Base-by-base conservation (phyloP, 2,113 vertebrate genomes). In the Leucosticte australis region DNA sequence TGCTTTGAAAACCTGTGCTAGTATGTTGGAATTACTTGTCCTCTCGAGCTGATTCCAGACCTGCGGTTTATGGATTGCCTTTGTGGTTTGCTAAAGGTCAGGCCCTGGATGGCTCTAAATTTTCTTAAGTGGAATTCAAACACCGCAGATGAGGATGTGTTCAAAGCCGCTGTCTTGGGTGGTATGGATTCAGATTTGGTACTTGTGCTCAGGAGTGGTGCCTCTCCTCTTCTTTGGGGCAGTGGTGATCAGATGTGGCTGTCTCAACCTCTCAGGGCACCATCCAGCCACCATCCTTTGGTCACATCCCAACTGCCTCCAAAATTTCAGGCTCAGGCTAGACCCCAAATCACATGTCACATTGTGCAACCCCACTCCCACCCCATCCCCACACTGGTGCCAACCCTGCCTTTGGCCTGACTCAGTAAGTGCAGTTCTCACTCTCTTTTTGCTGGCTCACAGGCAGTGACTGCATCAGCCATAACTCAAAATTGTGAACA, bases 21-120 rank as follows among this genome's bases (percentile, higher is more conserved):
- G 95, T 93, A 47, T 59, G 86, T 87, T 95, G 71, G 78, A 85
- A 88, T 77, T 92, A 22, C 86, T 86, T 78, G 73, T 90, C 95
- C 94, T 81, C 65, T 78, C 62, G 23, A 55, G 74, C 78, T 55
- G 83, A 79, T 94, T 95, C 93, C 95, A 96, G 91, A 59, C 81
- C 90, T 96, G 96, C 80, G 96, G 97, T 98, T 90, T 65, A 95
- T 92, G 93, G 96, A 93, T 94, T 97, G 85, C 63, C 71, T 93
- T 94, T 97, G 97, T 92, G 97, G 96, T 97, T 97, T 97, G 78
- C 79, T 91, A 85, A 97, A 97, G 97, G 96, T 96, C 96, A 97
- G 81, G 67, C 62, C 39, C 83, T 93, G 85, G 64, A 94, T 76
- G 73, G 44, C 69, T 96, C 83, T 91, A 78, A 74, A 92, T 90